Percentiles rank a stretch among this genome's conserved stretches.
These are phyloP conservation scores for Trachelus stipa DNA, from an alignment of 2,888 invertebrate species.

Conservation along the genomic window DNA sequence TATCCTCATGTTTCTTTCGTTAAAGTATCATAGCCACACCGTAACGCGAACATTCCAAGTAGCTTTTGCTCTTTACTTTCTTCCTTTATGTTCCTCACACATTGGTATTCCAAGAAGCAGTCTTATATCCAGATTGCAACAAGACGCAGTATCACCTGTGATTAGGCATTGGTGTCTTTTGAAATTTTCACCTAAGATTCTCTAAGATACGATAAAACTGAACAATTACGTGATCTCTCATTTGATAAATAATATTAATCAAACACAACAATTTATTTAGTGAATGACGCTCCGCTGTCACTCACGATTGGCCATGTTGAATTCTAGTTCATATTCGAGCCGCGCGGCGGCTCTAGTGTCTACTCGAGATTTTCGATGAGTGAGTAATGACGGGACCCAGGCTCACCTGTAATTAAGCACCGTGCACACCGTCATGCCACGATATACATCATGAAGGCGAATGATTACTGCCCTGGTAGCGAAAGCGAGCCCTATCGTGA, in stretches of 20 bases:
- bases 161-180: background rate
- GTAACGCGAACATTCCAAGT: background rate
- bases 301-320: background rate
- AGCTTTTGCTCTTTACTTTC: background rate
- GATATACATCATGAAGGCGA: slow-evolving; percentile 42
- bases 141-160: background rate
- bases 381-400: slow-evolving; percentile 21
- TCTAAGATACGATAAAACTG: background rate
- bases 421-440: slow-evolving; percentile 26
- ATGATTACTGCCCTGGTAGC: slow-evolving; percentile 45
- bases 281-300: background rate
- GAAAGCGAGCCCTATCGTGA: slow-evolving; percentile 45
- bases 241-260: background rate
- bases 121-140: background rate
- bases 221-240: background rate
- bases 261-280: background rate
- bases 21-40: background rate
- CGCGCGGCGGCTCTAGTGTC: background rate
- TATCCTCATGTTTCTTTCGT: background rate
- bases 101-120: background rate
- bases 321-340: background rate
- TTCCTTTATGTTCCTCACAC: background rate
- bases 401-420: slow-evolving; percentile 40
- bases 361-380: slow-evolving; percentile 38
- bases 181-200: too few relatives aligned